Evolutionary conservation across 2,113 vertebrate genomes (phyloP).

Genomic region (Laterallus jamaicensis): DNA sequence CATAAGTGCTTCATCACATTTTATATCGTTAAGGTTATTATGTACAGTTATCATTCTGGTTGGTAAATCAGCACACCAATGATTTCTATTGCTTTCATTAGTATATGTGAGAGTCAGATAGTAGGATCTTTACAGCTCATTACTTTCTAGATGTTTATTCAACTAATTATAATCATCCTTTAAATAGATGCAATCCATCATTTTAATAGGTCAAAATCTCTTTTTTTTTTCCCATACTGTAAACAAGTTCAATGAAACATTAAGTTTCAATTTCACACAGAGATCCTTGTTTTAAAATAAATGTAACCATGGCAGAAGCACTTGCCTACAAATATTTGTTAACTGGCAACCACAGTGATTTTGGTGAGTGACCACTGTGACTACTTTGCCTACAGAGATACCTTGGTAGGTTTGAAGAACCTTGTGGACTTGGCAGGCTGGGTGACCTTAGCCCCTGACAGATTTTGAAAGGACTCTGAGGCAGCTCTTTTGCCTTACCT

Average conservation of each 20-base stretch:
- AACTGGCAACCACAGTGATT: not conserved
- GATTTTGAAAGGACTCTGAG: not conserved
- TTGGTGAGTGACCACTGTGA: not conserved
- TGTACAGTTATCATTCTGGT: not conserved
- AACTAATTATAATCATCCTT: conserved; percentile 39
- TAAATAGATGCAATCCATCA: conserved; percentile 11
- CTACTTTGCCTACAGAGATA: not conserved
- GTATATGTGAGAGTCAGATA: not conserved
- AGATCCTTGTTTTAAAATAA: conserved; percentile 7
- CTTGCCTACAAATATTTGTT: not conserved
- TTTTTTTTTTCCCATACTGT: not conserved
- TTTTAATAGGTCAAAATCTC: not conserved
- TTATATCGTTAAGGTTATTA: not conserved
- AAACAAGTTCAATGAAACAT: not conserved
- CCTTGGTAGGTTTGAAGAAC: not conserved
- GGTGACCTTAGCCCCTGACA: not conserved
- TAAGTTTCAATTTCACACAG: not conserved
- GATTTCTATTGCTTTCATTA: not conserved
- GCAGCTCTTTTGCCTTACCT: not conserved
- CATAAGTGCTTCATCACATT: not conserved
- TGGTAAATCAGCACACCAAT: not conserved
- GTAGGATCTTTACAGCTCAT: conserved; percentile 2
- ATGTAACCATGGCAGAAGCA: not conserved
- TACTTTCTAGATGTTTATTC: conserved; percentile 44
- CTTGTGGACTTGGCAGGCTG: not conserved